phyloP scores from a whole-genome alignment of 1,140 invertebrate genomes.

The Nephila pilipes region DNA sequence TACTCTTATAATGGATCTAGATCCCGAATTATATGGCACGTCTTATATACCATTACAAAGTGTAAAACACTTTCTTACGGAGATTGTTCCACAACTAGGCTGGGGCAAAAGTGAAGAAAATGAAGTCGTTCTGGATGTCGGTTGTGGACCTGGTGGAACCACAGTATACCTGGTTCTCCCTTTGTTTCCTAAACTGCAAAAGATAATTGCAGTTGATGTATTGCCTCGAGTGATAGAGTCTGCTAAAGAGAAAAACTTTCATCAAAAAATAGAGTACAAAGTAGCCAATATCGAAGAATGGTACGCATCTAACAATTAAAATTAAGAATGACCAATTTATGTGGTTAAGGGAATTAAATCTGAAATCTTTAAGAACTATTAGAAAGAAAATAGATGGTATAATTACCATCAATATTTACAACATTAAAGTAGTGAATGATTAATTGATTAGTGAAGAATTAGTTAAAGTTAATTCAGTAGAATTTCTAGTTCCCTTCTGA shows the following conservation, averaged over 20 bases:
- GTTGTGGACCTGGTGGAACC: background rate
- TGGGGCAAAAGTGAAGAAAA: background rate
- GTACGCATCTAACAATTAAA: background rate
- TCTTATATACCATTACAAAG: background rate
- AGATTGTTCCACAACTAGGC: background rate
- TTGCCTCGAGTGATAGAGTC: background rate
- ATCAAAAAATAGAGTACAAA: background rate
- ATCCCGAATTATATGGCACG: background rate
- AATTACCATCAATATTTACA: no score
- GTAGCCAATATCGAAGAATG: background rate
- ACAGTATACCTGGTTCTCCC: background rate
- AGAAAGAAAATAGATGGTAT: no score
- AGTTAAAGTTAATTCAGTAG: no score
- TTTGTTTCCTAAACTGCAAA: background rate
- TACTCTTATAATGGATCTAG: no score
- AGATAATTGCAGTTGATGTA: background rate
- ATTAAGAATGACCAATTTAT: no score
- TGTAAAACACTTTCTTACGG: background rate
- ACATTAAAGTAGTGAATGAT: no score
- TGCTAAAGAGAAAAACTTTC: background rate
- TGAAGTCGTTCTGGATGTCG: background rate
- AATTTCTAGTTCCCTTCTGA: no score
- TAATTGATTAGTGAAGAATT: no score
- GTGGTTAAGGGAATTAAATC: no score
- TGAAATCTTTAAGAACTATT: no score